These are phyloP conservation scores for Macrosteles quadrilineatus DNA, from an alignment of 1,140 invertebrate species.

Conservation along the genomic window DNA sequence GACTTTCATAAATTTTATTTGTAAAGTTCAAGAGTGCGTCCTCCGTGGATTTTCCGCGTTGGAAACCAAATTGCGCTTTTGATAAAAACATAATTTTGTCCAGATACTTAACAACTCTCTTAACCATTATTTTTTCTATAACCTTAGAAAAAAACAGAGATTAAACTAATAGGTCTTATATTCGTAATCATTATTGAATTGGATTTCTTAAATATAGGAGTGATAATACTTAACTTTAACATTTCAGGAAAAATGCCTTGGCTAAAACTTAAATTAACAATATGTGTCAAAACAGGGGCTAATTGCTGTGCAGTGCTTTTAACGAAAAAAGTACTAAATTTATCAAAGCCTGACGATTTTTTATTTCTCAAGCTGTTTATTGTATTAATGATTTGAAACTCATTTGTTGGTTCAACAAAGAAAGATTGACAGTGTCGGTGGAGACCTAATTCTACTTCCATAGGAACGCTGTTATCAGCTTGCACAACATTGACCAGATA, in stretches of 20 bases:
- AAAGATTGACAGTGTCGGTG: slow-evolving; percentile 15
- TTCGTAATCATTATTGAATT: neutral
- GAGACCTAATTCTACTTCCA: neutral
- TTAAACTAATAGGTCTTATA: slow-evolving; percentile 23
- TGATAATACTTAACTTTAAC: slow-evolving; percentile 4
- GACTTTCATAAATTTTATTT: slow-evolving; percentile 17
- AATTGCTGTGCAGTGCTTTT: neutral
- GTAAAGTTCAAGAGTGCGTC: slow-evolving; percentile 7
- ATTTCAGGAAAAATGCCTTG: neutral
- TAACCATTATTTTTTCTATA: slow-evolving; percentile 26
- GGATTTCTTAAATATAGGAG: slow-evolving; percentile 5
- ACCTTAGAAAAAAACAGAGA: slow-evolving; percentile 31
- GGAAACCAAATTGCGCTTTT: slow-evolving; percentile 17
- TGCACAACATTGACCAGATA: neutral
- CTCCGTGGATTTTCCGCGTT: slow-evolving; percentile 22
- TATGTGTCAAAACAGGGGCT: neutral
- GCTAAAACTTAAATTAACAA: neutral
- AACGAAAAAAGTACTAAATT: neutral
- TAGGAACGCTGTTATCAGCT: neutral
- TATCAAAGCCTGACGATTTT: slow-evolving; percentile 2
- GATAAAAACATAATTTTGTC: slow-evolving; percentile 20
- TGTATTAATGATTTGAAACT: neutral
- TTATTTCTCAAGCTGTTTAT: slow-evolving; percentile 22
- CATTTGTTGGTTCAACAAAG: slow-evolving; percentile 9
- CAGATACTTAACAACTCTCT: slow-evolving; percentile 14